Percentiles rank a stretch among this genome's conserved stretches.
Evolutionary conservation across 30 jellyfish, hydroid and myxozoan genomes (phyloP).

Genomic region (Sanderia malayensis): DNA sequence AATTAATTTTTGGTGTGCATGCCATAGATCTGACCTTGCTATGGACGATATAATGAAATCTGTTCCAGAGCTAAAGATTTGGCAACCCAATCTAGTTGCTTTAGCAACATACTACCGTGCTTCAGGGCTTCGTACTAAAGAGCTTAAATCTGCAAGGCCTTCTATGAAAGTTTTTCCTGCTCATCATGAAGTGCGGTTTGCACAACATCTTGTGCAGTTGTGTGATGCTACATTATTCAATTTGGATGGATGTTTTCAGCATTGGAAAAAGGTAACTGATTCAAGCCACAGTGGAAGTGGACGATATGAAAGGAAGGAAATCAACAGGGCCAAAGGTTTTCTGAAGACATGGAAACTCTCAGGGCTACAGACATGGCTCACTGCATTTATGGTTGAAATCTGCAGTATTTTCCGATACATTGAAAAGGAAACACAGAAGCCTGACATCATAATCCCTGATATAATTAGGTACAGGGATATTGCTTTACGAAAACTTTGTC

Average conservation of each 20-base stretch:
- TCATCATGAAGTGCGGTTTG: constrained; percentile 16
- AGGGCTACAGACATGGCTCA: constrained; percentile 3
- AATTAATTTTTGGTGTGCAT: constrained; percentile 20
- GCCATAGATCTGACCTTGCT: constrained; percentile 25
- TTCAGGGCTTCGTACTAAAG: constrained; percentile 17
- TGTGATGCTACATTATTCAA: constrained; percentile 5
- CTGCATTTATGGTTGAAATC: constrained; percentile 9
- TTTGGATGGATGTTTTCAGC: constrained; percentile 6
- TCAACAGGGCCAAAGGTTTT: not conserved
- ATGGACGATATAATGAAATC: constrained; percentile 16
- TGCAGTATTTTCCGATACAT: not conserved
- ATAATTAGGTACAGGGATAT: constrained; percentile 3
- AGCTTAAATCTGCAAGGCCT: constrained; percentile 9
- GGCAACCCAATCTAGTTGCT: constrained; percentile 3
- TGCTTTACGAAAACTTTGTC: constrained; percentile 1
- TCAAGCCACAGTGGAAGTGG: constrained; percentile 1
- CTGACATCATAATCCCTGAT: constrained; percentile 7
- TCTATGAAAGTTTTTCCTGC: constrained; percentile 10
- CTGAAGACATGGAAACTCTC: constrained; percentile 6
- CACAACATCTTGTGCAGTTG: constrained; percentile 3
- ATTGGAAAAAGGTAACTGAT: not conserved
- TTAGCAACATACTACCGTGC: constrained; percentile 15
- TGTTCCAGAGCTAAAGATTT: constrained; percentile 14
- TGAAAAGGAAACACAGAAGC: constrained; percentile 2
- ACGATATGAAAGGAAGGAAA: constrained; percentile 3